phyloP scores from a whole-genome alignment of 2,797 vertebrate species.

The Peromyscus attwateri region DNA sequence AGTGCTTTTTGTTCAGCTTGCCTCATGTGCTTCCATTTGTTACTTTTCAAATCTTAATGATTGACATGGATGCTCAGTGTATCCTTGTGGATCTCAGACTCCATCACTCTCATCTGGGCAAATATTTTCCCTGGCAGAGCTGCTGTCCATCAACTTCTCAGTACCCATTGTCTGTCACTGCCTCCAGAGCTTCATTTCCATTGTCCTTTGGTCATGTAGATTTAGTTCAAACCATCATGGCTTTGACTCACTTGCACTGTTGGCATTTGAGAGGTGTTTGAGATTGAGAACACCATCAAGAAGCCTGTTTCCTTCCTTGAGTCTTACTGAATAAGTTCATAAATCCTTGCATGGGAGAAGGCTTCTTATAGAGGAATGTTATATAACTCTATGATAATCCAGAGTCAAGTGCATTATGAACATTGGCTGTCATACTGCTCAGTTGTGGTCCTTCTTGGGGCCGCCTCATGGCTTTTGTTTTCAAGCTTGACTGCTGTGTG shows the following conservation, averaged over 20 bases:
- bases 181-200: slow-evolving; percentile 86
- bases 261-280: slow-evolving; percentile 80
- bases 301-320: slow-evolving; percentile 83
- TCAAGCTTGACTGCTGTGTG: slow-evolving; percentile 86
- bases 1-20: slow-evolving; percentile 87
- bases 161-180: slow-evolving; percentile 84
- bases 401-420: slow-evolving; percentile 78
- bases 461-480: slow-evolving; percentile 70
- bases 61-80: slow-evolving; percentile 85
- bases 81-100: slow-evolving; percentile 85
- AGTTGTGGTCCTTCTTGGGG: slow-evolving; percentile 83
- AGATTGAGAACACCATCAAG: slow-evolving; percentile 56
- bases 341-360: slow-evolving; percentile 74
- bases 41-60: slow-evolving; percentile 81
- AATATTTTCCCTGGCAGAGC: slow-evolving; percentile 80
- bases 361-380: slow-evolving; percentile 81
- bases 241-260: slow-evolving; percentile 73
- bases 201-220: slow-evolving; percentile 84
- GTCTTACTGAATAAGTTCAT: slow-evolving; percentile 72
- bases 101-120: slow-evolving; percentile 85
- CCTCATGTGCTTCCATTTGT: slow-evolving; percentile 89
- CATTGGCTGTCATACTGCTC: slow-evolving; percentile 76
- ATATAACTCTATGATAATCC: slow-evolving; percentile 64
- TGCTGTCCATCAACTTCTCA: slow-evolving; percentile 84
- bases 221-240: slow-evolving; percentile 81